A percentile compares a stretch with the other conserved stretches of the same genome.
These are phyloP conservation scores for Capromys pilorides DNA, from an alignment of 2,797 vertebrate genomes.

Conservation along the genomic window DNA sequence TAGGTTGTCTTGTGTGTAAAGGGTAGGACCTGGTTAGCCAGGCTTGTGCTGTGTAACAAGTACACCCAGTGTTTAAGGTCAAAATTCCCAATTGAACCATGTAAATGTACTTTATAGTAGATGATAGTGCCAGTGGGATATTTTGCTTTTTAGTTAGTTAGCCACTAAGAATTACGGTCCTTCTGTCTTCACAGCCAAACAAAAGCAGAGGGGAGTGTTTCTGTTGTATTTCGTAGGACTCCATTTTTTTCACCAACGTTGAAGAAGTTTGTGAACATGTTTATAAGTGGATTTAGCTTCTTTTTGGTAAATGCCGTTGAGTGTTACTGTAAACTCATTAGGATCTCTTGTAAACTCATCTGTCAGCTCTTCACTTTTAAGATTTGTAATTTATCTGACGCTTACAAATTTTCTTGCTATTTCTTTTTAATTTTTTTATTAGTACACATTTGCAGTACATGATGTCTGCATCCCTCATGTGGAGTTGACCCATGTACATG, in stretches of 20 bases:
- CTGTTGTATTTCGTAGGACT: background rate
- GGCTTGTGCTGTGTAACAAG: background rate
- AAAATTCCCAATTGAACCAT: background rate
- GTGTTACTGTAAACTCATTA: background rate
- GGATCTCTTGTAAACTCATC: background rate
- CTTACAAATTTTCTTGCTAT: background rate
- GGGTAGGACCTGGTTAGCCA: background rate
- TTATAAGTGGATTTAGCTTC: slow-evolving; percentile 8
- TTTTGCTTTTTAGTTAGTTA: background rate
- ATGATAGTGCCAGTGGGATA: background rate
- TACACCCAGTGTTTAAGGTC: background rate
- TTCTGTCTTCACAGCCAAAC: background rate
- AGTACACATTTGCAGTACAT: background rate
- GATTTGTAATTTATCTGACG: background rate
- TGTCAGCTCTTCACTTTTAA: background rate
- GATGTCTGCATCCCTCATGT: background rate
- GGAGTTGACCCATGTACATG: background rate
- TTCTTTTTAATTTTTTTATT: background rate
- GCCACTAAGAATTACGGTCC: background rate
- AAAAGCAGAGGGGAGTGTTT: background rate
- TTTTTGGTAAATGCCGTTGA: background rate
- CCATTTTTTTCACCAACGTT: background rate
- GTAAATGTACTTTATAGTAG: background rate
- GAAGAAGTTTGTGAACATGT: background rate
- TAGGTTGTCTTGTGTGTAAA: background rate